Evolutionary conservation across 2,888 invertebrate genomes (phyloP), one percentile per base, ranked within the genome.

Genomic region (Philaethria dido): DNA sequence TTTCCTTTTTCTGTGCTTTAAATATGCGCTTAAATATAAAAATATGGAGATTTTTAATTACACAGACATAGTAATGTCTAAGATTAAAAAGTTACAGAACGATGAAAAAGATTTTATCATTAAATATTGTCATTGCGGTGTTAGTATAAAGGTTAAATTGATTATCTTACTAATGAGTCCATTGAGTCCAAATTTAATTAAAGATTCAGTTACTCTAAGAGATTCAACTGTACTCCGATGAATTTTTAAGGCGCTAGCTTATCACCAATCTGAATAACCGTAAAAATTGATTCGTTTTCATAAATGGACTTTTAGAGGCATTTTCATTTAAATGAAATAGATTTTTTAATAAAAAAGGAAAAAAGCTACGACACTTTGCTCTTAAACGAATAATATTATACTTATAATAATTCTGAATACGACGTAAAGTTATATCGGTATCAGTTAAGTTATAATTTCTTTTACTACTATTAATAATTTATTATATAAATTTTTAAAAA

Each of bases 231-330:
- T 20, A 18, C 44, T 20, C 45, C 14, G 29, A 60, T 60, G 45
- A 47, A 60, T 60, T 18, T 45, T 60, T 47, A 60, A 60, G 45
- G 16, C 29, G 60, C 33, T 18, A 42, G 47, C 70, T 74, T 74
- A 74, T 73, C 73, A 55, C 64, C 25, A 66, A 69, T 70, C 66
- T 71, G 63, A 68, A 62, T 52, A 69, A 48, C 65, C 64, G 67
- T 72, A 72, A 73, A 69, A 75, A 76, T 73, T 75, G 73, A 73
- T 70, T 70, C 71, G 70, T 66, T 63, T 57, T 64, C 42, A 60
- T 61, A 64, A 69, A 63, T 57, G 54, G 61, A 55, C 63, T 66
- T 60, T 63, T 36, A 61, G 54, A 61, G 33, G 25, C 64, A 55
- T 59, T 60, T 59, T 42, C 42, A 57, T 18, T 54, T 25, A 48